Conservation (phyloP, 2,797 vertebrate species). For the Nannoperca australis region DNA sequence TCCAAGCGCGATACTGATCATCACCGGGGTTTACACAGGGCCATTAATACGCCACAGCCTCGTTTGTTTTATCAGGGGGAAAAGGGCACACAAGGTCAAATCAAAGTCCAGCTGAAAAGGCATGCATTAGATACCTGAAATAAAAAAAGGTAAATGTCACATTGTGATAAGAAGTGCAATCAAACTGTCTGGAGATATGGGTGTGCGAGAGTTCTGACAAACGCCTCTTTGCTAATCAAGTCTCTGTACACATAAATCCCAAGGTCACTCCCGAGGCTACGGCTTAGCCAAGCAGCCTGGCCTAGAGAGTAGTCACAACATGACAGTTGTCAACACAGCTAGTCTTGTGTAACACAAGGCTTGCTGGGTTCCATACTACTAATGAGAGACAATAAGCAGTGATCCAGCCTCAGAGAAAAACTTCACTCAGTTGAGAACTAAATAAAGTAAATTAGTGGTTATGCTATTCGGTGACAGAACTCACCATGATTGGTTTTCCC, state of each 20-base stretch:
- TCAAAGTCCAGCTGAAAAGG: conserved; percentile 25
- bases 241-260: conserved; percentile 38
- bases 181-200: conserved; percentile 33
- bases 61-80: not conserved
- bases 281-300: conserved; percentile 22
- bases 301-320: not conserved
- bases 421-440: not conserved
- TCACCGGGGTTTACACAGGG: conserved; percentile 79
- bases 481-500: conserved; percentile 99
- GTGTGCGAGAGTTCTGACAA: conserved; percentile 12
- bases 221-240: conserved; percentile 46
- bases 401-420: not conserved
- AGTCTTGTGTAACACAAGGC: conserved; percentile 22
- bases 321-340: conserved; percentile 28
- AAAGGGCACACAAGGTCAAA: conserved; percentile 19
- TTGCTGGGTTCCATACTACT: not conserved
- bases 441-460: not conserved
- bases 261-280: conserved; percentile 43
- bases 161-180: conserved; percentile 36
- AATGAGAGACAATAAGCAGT: conserved; percentile 7
- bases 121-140: conserved; percentile 11
- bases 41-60: not conserved
- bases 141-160: conserved; percentile 43
- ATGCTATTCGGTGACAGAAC: conserved; percentile 46
- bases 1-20: conserved; percentile 89